Evolutionary conservation across 1,140 invertebrate genomes (phyloP).

Genomic region (Eueides isabella): DNA sequence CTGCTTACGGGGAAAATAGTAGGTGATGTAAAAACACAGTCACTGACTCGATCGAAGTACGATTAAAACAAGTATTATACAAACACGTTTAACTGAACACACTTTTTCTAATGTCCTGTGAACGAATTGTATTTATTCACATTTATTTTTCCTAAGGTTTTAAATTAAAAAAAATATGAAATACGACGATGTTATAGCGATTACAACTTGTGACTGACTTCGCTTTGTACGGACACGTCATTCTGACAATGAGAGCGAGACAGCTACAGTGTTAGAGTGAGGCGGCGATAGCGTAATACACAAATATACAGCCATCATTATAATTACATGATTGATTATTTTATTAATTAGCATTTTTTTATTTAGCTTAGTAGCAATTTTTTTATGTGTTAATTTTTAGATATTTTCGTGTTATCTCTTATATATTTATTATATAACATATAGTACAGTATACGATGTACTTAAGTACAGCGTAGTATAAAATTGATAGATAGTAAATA

Average conservation of each 20-base stretch:
- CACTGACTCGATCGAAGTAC: conserved; percentile 5
- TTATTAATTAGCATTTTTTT: neutral
- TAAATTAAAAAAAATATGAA: conserved; percentile 30
- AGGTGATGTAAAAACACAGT: conserved; percentile 7
- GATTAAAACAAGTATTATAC: neutral
- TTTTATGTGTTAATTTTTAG: neutral
- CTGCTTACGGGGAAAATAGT: conserved; percentile 58
- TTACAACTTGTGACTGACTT: conserved; percentile 74
- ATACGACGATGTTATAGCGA: conserved; percentile 53
- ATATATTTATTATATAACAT: conserved; percentile 6
- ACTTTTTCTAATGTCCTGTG: neutral
- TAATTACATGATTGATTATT: neutral
- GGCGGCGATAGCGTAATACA: neutral
- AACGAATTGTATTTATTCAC: conserved; percentile 37
- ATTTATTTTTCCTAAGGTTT: conserved; percentile 51
- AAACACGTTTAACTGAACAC: conserved; percentile 30
- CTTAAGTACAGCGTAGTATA: neutral
- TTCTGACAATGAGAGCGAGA: conserved; percentile 58
- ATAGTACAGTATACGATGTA: neutral
- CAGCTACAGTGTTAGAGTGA: conserved; percentile 13
- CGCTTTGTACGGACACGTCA: conserved; percentile 67
- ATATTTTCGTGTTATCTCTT: neutral
- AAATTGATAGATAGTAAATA: neutral
- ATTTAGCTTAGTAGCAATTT: neutral
- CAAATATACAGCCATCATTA: conserved; percentile 10